These are phyloP conservation scores for Denticeps clupeoides DNA, from an alignment of 2,797 vertebrate species.

Conservation along the genomic window DNA sequence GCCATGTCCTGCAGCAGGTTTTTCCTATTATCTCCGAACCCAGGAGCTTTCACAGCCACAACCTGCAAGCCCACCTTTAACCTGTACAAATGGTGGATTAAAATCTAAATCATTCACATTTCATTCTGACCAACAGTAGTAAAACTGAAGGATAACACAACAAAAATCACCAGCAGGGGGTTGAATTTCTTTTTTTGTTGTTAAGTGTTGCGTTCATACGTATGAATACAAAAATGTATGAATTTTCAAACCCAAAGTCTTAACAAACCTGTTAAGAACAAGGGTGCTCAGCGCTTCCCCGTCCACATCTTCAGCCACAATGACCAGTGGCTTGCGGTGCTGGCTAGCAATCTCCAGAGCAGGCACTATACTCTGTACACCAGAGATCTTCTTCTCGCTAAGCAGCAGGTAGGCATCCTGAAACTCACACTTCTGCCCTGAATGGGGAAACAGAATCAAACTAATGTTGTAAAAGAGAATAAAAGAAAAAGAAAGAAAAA, in stretches of 20 bases:
- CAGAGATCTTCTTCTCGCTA: slow-evolving; percentile 97
- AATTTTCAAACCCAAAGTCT: no score
- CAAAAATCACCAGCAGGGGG: no score
- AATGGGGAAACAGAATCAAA: no score
- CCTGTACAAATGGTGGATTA: no score
- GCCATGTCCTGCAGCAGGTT: slow-evolving; percentile 95
- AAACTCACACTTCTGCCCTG: slow-evolving; percentile 95
- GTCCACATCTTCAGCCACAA: slow-evolving; percentile 91
- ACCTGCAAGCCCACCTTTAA: slow-evolving; percentile 95
- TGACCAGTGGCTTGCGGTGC: slow-evolving; percentile 89
- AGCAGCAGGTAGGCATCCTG: slow-evolving; percentile 91
- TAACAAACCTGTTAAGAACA: slow-evolving; percentile 81
- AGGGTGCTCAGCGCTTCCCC: slow-evolving; percentile 94
- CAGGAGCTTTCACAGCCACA: slow-evolving; percentile 92
- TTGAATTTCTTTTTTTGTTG: no score
- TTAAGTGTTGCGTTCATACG: no score
- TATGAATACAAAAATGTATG: no score
- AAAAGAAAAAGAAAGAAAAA: neutral
- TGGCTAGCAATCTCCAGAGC: slow-evolving; percentile 93
- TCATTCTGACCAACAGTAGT: no score
- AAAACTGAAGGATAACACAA: no score
- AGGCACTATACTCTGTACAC: slow-evolving; percentile 90
- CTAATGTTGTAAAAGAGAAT: no score
- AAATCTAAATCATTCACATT: no score
- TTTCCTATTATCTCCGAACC: slow-evolving; percentile 97